A percentile compares a stretch with the other conserved stretches of the same genome.
These are phyloP conservation scores for Dicrurus megarhynchus DNA, from an alignment of 2,113 vertebrate species.

Conservation along the genomic window DNA sequence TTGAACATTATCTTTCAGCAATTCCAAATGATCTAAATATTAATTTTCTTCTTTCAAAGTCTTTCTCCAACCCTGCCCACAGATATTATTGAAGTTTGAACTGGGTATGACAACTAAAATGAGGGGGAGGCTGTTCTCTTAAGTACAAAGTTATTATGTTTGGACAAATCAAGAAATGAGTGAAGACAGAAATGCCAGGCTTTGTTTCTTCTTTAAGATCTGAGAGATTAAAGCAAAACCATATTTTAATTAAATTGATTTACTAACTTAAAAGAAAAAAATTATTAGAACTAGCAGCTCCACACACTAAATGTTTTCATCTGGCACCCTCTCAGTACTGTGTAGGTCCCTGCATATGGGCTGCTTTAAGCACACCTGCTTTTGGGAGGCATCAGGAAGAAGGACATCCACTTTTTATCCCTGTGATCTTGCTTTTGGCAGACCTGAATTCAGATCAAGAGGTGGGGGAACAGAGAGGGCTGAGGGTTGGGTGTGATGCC, in stretches of 20 bases:
- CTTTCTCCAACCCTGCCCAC: neutral
- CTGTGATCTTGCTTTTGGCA: neutral
- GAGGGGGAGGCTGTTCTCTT: neutral
- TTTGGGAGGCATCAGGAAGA: neutral
- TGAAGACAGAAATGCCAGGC: neutral
- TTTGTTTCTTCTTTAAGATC: neutral
- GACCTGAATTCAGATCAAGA: neutral
- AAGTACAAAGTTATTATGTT: neutral
- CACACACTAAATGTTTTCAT: neutral
- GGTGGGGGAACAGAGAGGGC: neutral
- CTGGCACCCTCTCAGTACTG: neutral
- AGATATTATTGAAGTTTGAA: neutral
- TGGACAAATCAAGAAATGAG: neutral
- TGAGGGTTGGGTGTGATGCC: neutral
- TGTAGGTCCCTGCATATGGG: neutral
- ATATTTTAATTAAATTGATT: constrained; percentile 5
- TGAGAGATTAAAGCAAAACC: constrained; percentile 17
- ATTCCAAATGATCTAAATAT: neutral
- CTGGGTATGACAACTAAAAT: neutral
- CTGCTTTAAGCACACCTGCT: neutral
- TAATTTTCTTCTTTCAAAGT: neutral
- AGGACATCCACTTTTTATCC: neutral
- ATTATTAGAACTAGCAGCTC: neutral
- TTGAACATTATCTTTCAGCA: neutral
- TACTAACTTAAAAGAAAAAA: neutral